Conservation (phyloP, 2,888 invertebrate genomes). For the Doris montereyensis region DNA sequence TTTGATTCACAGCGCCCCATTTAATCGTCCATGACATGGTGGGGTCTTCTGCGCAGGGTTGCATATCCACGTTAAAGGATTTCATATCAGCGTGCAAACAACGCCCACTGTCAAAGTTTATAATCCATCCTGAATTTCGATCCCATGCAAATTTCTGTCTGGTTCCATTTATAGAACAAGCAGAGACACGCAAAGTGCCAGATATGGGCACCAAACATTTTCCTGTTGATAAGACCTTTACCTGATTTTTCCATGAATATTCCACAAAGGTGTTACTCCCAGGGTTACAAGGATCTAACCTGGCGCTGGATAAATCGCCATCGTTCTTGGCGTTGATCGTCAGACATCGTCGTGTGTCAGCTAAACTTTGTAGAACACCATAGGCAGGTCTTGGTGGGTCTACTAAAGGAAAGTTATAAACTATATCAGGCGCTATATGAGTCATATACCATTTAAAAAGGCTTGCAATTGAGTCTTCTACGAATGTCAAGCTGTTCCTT, state of each 20-base stretch:
- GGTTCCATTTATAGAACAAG: neutral
- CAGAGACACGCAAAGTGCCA: too few relatives aligned
- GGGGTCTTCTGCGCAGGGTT: too few relatives aligned
- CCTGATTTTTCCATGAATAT: neutral
- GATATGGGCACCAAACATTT: too few relatives aligned
- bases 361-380: too few relatives aligned
- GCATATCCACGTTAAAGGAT: neutral
- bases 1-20: too few relatives aligned
- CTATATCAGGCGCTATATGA: neutral
- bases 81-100: slow-evolving; percentile 3
- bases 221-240: too few relatives aligned
- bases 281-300: neutral
- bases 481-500: too few relatives aligned
- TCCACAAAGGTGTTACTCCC: neutral
- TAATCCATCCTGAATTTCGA: neutral
- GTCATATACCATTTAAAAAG: slow-evolving; percentile 20
- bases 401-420: too few relatives aligned
- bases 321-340: too few relatives aligned
- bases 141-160: slow-evolving; percentile 22
- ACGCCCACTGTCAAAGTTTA: neutral
- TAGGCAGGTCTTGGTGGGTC: too few relatives aligned
- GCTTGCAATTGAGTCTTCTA: slow-evolving; percentile 16
- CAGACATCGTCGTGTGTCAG: too few relatives aligned
- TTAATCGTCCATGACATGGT: too few relatives aligned
- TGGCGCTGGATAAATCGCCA: neutral